These are phyloP conservation scores for Pangasius mekongensis DNA, from an alignment of 2,797 vertebrate genomes.

Conservation along the genomic window DNA sequence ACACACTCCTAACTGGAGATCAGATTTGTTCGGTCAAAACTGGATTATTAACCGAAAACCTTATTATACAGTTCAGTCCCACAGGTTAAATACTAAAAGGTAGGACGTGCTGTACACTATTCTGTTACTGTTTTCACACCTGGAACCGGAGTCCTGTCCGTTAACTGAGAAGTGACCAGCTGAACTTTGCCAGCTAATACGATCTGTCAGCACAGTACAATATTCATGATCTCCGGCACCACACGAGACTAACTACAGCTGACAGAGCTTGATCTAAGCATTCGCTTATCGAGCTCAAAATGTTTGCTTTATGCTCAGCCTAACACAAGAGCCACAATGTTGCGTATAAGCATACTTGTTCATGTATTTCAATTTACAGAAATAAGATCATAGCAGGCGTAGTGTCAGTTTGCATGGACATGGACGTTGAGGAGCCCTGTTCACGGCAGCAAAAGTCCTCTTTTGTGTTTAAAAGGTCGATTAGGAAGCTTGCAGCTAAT, in stretches of 20 bases:
- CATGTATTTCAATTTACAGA: neutral
- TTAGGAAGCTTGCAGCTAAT: neutral
- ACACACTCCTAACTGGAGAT: neutral
- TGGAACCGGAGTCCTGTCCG: slow-evolving; percentile 49
- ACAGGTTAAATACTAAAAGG: slow-evolving; percentile 27
- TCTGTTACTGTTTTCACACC: slow-evolving; percentile 49
- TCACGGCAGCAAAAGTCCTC: slow-evolving; percentile 1
- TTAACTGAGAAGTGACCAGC: slow-evolving; percentile 52
- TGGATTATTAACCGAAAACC: neutral
- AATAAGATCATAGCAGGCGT: slow-evolving; percentile 26
- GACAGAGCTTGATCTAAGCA: slow-evolving; percentile 28
- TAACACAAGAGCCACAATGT: slow-evolving; percentile 6
- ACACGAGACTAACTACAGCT: slow-evolving; percentile 54
- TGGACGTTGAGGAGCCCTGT: neutral
- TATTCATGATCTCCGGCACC: slow-evolving; percentile 56
- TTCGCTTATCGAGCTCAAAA: slow-evolving; percentile 21
- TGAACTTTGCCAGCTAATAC: slow-evolving; percentile 57
- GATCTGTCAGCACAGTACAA: slow-evolving; percentile 54
- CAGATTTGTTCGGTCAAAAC: neutral
- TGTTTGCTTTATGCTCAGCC: neutral
- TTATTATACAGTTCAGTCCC: neutral
- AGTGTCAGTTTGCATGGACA: neutral
- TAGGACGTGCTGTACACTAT: slow-evolving; percentile 21
- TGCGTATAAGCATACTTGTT: neutral
- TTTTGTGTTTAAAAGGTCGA: slow-evolving; percentile 44